Base-by-base conservation (phyloP, 1,140 invertebrate genomes). In the Drosophila melanica region DNA sequence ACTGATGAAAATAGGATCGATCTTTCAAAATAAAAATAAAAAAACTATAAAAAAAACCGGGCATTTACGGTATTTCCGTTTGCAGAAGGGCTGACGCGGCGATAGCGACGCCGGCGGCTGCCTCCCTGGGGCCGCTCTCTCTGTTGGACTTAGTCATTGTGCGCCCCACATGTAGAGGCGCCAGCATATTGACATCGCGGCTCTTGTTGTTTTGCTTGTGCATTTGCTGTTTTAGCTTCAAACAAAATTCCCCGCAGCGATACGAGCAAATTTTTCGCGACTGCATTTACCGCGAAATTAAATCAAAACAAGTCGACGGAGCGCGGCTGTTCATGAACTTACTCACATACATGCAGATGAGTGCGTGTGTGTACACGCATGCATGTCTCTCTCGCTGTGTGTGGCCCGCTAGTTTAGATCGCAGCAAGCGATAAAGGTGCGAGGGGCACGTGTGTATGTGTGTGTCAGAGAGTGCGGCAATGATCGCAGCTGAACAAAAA, bases 201-300 rank as follows among this genome's bases (percentile, higher is more conserved):
- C 54, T 48, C 27, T 45, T 23, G 41, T 58, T 54, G 42, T 37
- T 35, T 18, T 50, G 39, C 27, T 44, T 27, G 33, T 44, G 27
- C 16, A 47, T 45, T 75, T 81, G 80, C 58, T 70, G 69, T 63
- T 81, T 81, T 79, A 45, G 78, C 81, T 85, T 87, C 82, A 85
- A 85, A 85, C 82, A 79, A 85, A 82, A 85, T 85, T 85, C 81
- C 81, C 81, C 82, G 81, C 39, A n/a, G 54, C 55, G 65, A 63
- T 55, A 55, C 42, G 48, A 67, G 35, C 35, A 81, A 81, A 86
- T 71, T 79, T 77, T 84, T 81, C 63, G 78, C 81, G 63, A 87
- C 87, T 86, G 82, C 82, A 87, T 86, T 86, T 86, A 81, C 79
- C 81, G 81, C 81, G 82, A 86, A 86, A 86, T 86, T 78, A 86